Conservation (phyloP, 1,140 invertebrate genomes). For the Hycleus phaleratus region DNA sequence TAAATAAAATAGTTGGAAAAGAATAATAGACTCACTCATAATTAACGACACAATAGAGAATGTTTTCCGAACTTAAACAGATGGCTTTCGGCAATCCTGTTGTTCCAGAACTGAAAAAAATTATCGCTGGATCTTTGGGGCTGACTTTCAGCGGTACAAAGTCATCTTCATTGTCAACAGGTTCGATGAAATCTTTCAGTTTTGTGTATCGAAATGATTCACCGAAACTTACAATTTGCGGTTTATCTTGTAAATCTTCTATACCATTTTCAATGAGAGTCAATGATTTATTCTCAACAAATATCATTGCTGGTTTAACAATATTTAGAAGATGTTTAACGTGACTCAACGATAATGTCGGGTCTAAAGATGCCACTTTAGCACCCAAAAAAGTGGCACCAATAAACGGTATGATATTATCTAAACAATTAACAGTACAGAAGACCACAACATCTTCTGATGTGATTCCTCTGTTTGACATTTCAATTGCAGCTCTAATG, state of each 20-base stretch:
- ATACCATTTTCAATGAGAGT: constrained; percentile 12
- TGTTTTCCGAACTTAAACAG: constrained; percentile 50
- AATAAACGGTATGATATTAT: constrained; percentile 7
- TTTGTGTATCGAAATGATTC: constrained; percentile 4
- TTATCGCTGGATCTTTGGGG: constrained; percentile 27
- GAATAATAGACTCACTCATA: too few relatives aligned
- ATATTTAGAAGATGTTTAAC: constrained; percentile 18
- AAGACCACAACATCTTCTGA: constrained; percentile 7
- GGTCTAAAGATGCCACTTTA: constrained; percentile 21
- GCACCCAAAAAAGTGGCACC: neutral
- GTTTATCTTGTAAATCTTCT: neutral
- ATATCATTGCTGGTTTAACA: constrained; percentile 27
- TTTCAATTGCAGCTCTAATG: constrained; percentile 1
- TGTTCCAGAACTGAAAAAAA: constrained; percentile 58
- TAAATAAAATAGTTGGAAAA: too few relatives aligned
- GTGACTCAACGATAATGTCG: constrained; percentile 18
- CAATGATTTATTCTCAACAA: constrained; percentile 21
- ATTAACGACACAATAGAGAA: too few relatives aligned
- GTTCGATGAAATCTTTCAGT: constrained; percentile 18
- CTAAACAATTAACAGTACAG: constrained; percentile 2
- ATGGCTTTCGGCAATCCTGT: constrained; percentile 70
- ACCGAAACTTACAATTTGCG: constrained; percentile 23
- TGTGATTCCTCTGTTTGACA: constrained; percentile 6
- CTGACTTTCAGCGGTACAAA: constrained; percentile 26
- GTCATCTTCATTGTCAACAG: constrained; percentile 16